Base-by-base conservation (phyloP, 2,113 vertebrate genomes). In the Manacus vitellinus region DNA sequence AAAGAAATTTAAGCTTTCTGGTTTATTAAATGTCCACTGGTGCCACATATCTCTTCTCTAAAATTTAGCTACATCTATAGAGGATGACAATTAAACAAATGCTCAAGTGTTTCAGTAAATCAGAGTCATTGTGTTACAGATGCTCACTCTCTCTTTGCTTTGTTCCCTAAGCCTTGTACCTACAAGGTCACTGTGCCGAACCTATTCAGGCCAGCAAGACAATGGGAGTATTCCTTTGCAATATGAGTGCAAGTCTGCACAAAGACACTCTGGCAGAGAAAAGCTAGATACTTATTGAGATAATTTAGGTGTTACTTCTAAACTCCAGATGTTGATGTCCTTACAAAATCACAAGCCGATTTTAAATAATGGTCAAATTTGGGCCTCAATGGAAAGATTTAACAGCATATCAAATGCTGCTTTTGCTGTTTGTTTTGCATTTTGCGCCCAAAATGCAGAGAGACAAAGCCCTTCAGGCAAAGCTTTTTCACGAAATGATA, bases 401-500 rank as follows among this genome's bases (percentile, higher is more conserved):
- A 71, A 67, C 4, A 77, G 10, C 47, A 30, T 23, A 62, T 81
- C 37, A 33, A n/a, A 39, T 47, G n/a, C 2, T 65, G 54, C 7
- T 68, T 88, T 55, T 72, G 20, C 75, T 70, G 56, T 59, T 87
- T 77, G n/a, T 35, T 83, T 71, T 65, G 65, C 30, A 78, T 84
- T 93, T 95, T 95, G 73, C 52, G 74, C 88, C 47, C 19, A 80
- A 87, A 90, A 77, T 35, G 30, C 24, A 49, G n/a, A 35, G 18
- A 35, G 19, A n/a, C 3, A 9, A 86, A 83, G n/a, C 55, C 35
- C 89, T 92, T 59, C 41, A 71, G 65, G 91, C 76, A 94, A 90
- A 78, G 15, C 4, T 94, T 55, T 85, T 89, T 82, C 78, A 80
- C 83, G 8, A 92, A 95, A 97, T 68, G 28, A 79, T 56, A 92